Evolutionary conservation across 2,113 vertebrate genomes (phyloP), one percentile per base, ranked within the genome.

Genomic region (Sus scrofa): DNA sequence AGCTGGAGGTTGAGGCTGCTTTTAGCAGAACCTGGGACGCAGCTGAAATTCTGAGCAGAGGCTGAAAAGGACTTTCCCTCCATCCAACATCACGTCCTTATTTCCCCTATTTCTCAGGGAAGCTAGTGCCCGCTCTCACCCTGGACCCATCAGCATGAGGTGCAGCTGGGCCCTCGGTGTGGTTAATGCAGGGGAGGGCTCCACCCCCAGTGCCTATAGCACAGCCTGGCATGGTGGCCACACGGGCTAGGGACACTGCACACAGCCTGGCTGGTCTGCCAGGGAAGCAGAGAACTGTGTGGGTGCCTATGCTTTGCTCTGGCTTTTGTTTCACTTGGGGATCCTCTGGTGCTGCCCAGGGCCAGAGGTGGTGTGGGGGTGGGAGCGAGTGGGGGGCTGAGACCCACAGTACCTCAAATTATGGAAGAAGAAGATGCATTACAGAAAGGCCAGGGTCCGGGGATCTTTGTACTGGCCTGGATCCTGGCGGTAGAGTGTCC

Each of bases 221-320:
- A 84, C 79, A 95, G 97, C 96, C 91, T 91, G 96, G 95, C 97
- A 96, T 79, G n/a, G n/a, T n/a, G n/a, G n/a, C n/a, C n/a, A n/a
- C n/a, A n/a, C n/a, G n/a, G n/a, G n/a, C n/a, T n/a, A n/a, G n/a
- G n/a, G n/a, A n/a, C n/a, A n/a, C n/a, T n/a, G n/a, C n/a, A 97
- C 92, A 94, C 95, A 95, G 96, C 19, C 97, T 94, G 44, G 60
- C 95, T 96, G 94, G 97, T 89, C 95, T 97, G 20, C 56, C 3
- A 44, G 90, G 73, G 82, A 94, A 86, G 96, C 86, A 94, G 93
- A 95, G 86, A 71, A 79, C 96, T 93, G 94, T 84, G 11, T 82
- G 95, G 1, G 0, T 78, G 96, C 27, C 26, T 34, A 22, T 12
- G 0, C 34, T n/a, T 37, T 11, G 63, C 52, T 7, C 26, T 15